These are phyloP conservation scores for Falco novaeseelandiae DNA, from an alignment of 2,797 vertebrate genomes.

Conservation along the genomic window DNA sequence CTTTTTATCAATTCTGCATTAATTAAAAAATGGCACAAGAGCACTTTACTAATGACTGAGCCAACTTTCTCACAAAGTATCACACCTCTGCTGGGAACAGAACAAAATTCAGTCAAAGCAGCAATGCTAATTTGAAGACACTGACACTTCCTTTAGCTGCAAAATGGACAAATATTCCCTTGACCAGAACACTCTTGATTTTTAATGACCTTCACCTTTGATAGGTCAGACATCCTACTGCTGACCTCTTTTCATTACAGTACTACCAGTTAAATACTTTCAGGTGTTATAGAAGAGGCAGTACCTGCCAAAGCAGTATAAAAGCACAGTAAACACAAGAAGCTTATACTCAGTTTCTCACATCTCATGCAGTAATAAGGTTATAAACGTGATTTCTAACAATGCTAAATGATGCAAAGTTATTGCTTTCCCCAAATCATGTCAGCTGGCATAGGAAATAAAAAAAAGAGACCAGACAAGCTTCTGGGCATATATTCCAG, in stretches of 20 bases:
- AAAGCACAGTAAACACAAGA: not conserved
- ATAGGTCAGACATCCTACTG: not conserved
- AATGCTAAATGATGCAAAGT: not conserved
- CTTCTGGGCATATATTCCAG: not conserved
- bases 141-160: not conserved
- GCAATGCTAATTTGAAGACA: not conserved
- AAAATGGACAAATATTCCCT: not conserved
- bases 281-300: not conserved
- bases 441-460: not conserved
- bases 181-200: not conserved
- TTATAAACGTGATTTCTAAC: not conserved
- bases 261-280: not conserved
- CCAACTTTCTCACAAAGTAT: not conserved
- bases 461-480: not conserved
- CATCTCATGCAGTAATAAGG: not conserved
- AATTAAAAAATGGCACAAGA: not conserved
- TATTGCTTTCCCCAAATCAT: not conserved
- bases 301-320: not conserved
- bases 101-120: not conserved
- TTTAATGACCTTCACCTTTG: not conserved
- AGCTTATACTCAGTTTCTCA: not conserved
- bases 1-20: not conserved
- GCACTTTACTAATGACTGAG: not conserved
- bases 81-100: rapidly evolving
- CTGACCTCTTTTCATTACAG: not conserved